Evolutionary conservation across 2,113 vertebrate genomes (phyloP).

Genomic region (Eclectus roratus): DNA sequence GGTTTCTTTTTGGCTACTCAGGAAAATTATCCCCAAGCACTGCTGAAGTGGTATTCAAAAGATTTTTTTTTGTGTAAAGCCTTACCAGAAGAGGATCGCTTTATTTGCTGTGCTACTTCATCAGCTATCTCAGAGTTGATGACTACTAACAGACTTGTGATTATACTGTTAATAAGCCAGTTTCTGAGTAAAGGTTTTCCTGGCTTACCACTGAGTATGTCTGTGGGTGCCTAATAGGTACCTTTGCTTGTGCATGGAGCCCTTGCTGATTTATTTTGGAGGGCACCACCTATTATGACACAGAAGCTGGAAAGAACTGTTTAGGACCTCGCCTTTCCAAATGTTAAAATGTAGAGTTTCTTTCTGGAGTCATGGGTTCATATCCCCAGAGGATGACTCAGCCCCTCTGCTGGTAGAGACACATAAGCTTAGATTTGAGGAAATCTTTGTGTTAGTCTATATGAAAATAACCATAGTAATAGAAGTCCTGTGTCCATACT

Average conservation of each 20-base stretch:
- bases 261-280: background rate
- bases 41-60: background rate
- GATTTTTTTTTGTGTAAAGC: background rate
- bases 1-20: background rate
- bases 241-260: background rate
- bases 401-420: background rate
- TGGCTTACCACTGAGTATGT: background rate
- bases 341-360: background rate
- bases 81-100: background rate
- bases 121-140: background rate
- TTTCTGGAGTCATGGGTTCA: background rate
- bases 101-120: background rate
- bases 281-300: background rate
- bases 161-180: background rate
- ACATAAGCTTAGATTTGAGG: background rate
- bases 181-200: background rate
- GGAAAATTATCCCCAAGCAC: background rate
- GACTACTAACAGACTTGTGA: background rate
- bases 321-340: background rate
- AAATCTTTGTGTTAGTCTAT: background rate
- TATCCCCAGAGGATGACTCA: background rate
- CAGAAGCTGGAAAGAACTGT: background rate
- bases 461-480: background rate
- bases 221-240: background rate
- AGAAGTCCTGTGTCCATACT: background rate